Evolutionary conservation across 2,797 vertebrate species (phyloP).

Genomic region (Silurus lanzhouensis): DNA sequence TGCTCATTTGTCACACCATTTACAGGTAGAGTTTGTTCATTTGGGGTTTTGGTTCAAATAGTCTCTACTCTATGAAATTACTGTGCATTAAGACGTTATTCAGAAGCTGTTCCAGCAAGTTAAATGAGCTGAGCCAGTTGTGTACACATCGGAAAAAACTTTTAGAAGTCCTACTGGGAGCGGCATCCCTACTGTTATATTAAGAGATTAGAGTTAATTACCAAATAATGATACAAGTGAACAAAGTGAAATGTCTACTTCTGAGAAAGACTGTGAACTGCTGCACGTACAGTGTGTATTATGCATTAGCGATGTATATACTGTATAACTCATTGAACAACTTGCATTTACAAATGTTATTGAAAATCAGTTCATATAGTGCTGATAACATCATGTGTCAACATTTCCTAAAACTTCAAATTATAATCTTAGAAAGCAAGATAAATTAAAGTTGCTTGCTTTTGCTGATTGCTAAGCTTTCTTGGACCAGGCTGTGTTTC

Average conservation of each 20-base stretch:
- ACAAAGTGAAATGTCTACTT: background rate
- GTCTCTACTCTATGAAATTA: constrained; percentile 23
- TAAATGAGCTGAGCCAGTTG: constrained; percentile 41
- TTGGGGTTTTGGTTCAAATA: constrained; percentile 29
- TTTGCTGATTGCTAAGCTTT: constrained; percentile 43
- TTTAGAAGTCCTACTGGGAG: constrained; percentile 35
- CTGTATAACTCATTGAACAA: background rate
- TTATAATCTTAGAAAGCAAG: constrained; percentile 22
- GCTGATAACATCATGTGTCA: constrained; percentile 28
- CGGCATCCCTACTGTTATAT: constrained; percentile 32
- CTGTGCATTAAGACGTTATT: constrained; percentile 34
- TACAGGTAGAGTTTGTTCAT: constrained; percentile 48
- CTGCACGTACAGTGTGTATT: background rate
- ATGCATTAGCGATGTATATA: background rate
- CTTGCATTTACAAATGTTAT: constrained; percentile 1
- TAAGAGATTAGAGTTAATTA: constrained; percentile 38
- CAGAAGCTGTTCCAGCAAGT: constrained; percentile 44
- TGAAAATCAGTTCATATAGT: background rate
- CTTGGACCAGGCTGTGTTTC: constrained; percentile 49
- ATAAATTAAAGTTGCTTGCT: constrained; percentile 36
- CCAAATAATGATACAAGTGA: constrained; percentile 33
- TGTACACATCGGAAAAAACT: background rate
- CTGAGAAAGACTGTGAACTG: constrained; percentile 8
- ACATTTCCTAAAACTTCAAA: constrained; percentile 27
- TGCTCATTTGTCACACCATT: constrained; percentile 60